These are phyloP conservation scores for Coryphaenoides rupestris DNA, from an alignment of 2,113 vertebrate species.

Conservation along the genomic window DNA sequence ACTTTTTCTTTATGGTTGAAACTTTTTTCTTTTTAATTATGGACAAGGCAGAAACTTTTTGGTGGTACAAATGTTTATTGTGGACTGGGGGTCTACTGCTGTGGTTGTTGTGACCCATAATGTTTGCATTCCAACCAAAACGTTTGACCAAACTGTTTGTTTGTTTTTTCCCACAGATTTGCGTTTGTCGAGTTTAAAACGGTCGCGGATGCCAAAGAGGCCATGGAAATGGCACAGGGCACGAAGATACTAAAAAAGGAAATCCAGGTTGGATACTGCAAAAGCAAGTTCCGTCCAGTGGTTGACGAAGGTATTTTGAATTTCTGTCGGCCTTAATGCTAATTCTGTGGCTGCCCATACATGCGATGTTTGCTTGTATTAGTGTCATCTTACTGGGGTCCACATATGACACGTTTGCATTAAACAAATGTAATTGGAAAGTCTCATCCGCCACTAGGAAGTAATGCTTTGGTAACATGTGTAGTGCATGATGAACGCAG, in stretches of 20 bases:
- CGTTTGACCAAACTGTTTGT: neutral
- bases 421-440: no score
- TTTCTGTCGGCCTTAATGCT: neutral
- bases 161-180: constrained; percentile 61
- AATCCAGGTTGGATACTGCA: constrained; percentile 75
- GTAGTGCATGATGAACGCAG: neutral
- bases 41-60: no score
- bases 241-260: constrained; percentile 75
- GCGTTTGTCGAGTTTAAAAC: constrained; percentile 84
- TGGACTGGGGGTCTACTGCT: neutral
- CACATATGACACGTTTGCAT: no score
- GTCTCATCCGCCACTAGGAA: no score
- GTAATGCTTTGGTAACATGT: no score
- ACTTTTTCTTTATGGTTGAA: no score
- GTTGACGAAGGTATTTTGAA: constrained; percentile 18
- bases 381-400: no score
- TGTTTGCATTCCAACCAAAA: neutral
- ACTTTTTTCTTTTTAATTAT: no score
- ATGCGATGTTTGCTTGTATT: no score
- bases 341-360: no score
- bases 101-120: no score
- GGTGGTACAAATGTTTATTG: neutral
- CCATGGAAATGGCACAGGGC: constrained; percentile 75
- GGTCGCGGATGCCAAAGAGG: constrained; percentile 80
- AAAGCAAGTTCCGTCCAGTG: constrained; percentile 22